These are phyloP conservation scores for Periophthalmodon schlosseri DNA, from an alignment of 2,113 vertebrate genomes.

Conservation along the genomic window DNA sequence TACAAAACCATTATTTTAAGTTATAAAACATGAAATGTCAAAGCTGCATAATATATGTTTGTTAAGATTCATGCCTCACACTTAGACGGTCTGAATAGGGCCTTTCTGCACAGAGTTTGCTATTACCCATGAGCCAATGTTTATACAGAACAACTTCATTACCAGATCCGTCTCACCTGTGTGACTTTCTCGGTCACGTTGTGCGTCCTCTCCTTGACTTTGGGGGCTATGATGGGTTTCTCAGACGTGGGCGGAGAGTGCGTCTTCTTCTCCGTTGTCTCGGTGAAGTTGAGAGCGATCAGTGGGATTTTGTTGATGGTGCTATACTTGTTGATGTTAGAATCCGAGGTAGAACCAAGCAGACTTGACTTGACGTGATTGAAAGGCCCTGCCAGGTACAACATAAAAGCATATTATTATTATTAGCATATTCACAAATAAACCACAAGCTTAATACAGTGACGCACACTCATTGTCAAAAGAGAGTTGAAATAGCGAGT, in stretches of 20 bases:
- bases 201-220: slow-evolving; percentile 98
- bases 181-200: slow-evolving; percentile 99
- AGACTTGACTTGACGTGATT: slow-evolving; percentile 97
- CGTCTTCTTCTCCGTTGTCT: slow-evolving; percentile 91
- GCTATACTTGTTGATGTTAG: slow-evolving; percentile 98
- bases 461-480: background rate
- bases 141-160: background rate
- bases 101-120: background rate
- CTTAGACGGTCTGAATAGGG: background rate
- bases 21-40: too few species aligned
- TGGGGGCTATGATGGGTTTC: slow-evolving; percentile 96
- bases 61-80: too few species aligned
- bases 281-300: slow-evolving; percentile 96
- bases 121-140: background rate
- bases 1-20: too few species aligned
- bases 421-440: background rate
- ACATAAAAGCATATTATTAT: slow-evolving; percentile 8
- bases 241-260: slow-evolving; percentile 94
- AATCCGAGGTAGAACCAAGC: slow-evolving; percentile 96
- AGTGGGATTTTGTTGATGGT: slow-evolving; percentile 98
- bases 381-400: slow-evolving; percentile 83
- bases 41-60: too few species aligned
- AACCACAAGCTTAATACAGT: background rate
- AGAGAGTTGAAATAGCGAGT: background rate
- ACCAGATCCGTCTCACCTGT: slow-evolving; percentile 82